Evolutionary conservation across 2,113 vertebrate species (phyloP), one percentile per base, ranked within the genome.

Genomic region (Leuciscus idus): DNA sequence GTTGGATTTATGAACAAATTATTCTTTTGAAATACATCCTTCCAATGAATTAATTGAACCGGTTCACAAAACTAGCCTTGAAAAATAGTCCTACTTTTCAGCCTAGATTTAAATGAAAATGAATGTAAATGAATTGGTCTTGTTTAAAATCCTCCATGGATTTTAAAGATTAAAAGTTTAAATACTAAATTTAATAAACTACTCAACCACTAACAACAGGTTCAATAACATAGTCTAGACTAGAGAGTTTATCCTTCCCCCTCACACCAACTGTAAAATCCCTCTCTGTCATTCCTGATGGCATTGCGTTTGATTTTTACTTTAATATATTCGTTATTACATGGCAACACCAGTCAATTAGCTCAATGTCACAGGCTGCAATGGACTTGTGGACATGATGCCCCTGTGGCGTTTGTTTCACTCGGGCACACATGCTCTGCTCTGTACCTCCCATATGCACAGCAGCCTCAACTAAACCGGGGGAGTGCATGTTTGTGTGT

Each of bases 331-430:
- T 79, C 62, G 55, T 89, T 33, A 86, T 68, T 88, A 87, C 85
- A 87, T 77, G 84, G 66, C 81, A 82, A 81, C 36, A 59, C 80
- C 74, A 90, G 89, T 94, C 93, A 88, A 91, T 93, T 92, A 93
- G 90, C 90, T 93, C 92, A 88, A 90, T 92, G 89, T 93, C 92
- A 85, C 61, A 84, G 89, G 83, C 87, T 89, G 77, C 91, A 91
- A 93, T 88, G 85, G 89, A 89, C 89, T 91, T 85, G 85, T 89
- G 89, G 90, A 92, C 88, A 86, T 61, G 79, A 87, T 87, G 84
- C 85, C 91, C 92, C 92, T 64, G 82, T 90, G 91, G 93, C 88
- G 28, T 89, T 90, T 88, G 86, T 82, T 90, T 87, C 23, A 6
- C 90, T 87, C 89, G 87, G 86, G 91, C 81, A 88, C 85, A 89